Base-by-base conservation (phyloP, 1,140 invertebrate genomes). In the Caenorhabditis brenneri region DNA sequence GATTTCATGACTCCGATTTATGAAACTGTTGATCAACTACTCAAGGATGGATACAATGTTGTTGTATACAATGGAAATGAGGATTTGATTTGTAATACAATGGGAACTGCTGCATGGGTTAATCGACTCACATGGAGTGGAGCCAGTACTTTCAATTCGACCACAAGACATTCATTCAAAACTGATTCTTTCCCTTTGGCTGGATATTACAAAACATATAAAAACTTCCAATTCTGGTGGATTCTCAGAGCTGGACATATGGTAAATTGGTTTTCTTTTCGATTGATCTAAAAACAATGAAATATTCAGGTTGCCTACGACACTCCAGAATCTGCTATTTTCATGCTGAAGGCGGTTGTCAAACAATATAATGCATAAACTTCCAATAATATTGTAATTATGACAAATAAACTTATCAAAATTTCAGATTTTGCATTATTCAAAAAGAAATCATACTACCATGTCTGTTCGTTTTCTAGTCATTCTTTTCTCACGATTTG, bases 1-100 rank as follows among this genome's bases (percentile, higher is more conserved):
- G 91, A 92, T 82, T 92, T 92, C 80, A 92, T 92, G 91, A 92
- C 90, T 83, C 90, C 91, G 58, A 87, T 88, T 55, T 86, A 58
- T 42, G 55, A 49, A 24, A 79, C 87, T 88, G 91, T 91, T 19
- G 88, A 91, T 82, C 81, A 86, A 16, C 87, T 91, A 7, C 88
- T 91, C 12, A 53, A 86, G 12, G 88, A 87, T 16, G 84, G 85
- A 22, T 55, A 91, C 12, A 85, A 88, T 51, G 91, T 91, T 6
- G 87, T 90, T n/a, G 90, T 91, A 16, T 91, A 91, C 80, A 90
- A 88, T 84, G 91, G 91, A 36, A 91, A 91, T 79, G 84, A 91
- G 27, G 91, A 91, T 83, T 86, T 91, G 2, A 91, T 91, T 81
- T 90, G 90, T 33, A 87, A 89, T 81, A 91, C 90, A 24, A 80